Evolutionary conservation across 2,888 invertebrate genomes (phyloP), one percentile per base, ranked within the genome.

Genomic region (Argyresthia albistria): DNA sequence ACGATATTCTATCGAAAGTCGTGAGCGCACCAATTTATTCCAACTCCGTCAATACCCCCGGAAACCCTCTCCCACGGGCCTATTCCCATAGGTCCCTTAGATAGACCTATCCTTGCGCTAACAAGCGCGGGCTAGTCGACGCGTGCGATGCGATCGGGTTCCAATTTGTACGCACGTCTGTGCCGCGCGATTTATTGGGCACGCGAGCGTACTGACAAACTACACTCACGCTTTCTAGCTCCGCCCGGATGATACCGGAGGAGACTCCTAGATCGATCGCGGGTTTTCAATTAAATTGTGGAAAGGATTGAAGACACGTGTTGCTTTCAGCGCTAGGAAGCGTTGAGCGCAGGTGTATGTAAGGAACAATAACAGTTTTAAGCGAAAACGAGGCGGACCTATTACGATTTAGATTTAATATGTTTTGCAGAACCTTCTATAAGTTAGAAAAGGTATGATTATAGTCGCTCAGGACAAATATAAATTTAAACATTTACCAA

Each of bases 121-220:
- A 81, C 81, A 80, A 80, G 79, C 69, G 67, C 52, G 73, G 25
- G 25, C 25, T 25, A 25, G 25, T 25, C 74, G 73, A 70, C 65
- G 70, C 64, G 66, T 61, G 55, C 70, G 75, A 81, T 75, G 69
- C 66, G 65, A 76, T 77, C 70, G 64, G 46, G 62, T 53, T 75
- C 80, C 84, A 84, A 84, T 84, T 84, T 84, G 84, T 83, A 76
- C 79, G 73, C 73, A 73, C 75, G 83, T 81, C 81, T 55, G 60
- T 52, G 52, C 55, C 60, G 65, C 62, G 65, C 61, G 76, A 84
- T 84, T 84, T 84, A 84, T 84, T 74, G 73, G 64, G 64, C 78
- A 80, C 79, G 80, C 80, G 79, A 77, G 66, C 61, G 62, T 61
- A 64, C 45, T 51, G 51, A 51, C 51, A 51, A 51, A 51, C 51